A percentile compares a stretch with the other conserved stretches of the same genome.
Conservation (phyloP, 2,888 invertebrate species). For the Diabrotica balteata region DNA sequence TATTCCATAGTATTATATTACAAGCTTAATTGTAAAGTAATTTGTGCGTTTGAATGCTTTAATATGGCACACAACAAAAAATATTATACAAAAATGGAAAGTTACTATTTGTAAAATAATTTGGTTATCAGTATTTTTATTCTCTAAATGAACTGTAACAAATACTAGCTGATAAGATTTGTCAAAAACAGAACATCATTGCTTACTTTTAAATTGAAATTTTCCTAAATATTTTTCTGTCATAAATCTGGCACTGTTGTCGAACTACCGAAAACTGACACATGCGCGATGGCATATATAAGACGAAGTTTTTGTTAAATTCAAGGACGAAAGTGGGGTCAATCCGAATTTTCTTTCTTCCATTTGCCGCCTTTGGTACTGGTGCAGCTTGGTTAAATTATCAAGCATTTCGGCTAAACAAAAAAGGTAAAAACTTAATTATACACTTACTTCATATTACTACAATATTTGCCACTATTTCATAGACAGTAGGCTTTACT, state of each 20-base stretch:
- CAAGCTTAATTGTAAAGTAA: too few species aligned
- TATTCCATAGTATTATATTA: too few species aligned
- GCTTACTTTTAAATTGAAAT: too few species aligned
- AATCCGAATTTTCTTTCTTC: constrained; percentile 34
- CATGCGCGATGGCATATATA: neutral
- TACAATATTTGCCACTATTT: constrained; percentile 11
- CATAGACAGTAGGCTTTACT: constrained; percentile 24
- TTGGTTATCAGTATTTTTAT: too few species aligned
- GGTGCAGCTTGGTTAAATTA: constrained; percentile 27
- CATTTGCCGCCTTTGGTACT: constrained; percentile 36
- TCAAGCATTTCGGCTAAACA: constrained; percentile 9
- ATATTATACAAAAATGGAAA: too few species aligned
- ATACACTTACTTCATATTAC: constrained; percentile 1
- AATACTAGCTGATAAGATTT: too few species aligned
- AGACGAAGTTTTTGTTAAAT: neutral
- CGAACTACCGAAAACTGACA: neutral
- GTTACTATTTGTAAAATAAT: too few species aligned
- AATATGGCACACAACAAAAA: too few species aligned
- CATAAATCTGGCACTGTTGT: neutral
- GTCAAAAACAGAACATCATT: too few species aligned
- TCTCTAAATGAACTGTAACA: too few species aligned
- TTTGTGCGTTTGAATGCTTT: too few species aligned
- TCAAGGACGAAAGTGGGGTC: constrained; percentile 17
- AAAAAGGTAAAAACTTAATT: constrained; percentile 29
- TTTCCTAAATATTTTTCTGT: too few species aligned